Base-by-base conservation (phyloP, 1,140 invertebrate genomes). In the Harpegnathos saltator region DNA sequence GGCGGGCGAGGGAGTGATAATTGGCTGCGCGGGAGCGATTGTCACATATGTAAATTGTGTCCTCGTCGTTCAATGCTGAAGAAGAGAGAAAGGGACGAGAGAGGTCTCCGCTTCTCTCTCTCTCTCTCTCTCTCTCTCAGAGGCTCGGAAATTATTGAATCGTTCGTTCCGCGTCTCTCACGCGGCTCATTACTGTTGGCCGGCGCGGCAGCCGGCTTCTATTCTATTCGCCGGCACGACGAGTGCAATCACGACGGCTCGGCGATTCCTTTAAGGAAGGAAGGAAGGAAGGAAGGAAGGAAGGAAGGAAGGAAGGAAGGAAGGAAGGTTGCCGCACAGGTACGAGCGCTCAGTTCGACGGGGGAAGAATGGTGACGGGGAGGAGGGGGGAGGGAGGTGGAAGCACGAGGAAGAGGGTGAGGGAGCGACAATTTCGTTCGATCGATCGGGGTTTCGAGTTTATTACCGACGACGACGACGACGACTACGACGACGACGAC, bases 361-460 rank as follows among this genome's bases (percentile, higher is more conserved):
- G 19, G 14, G 22, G 29, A 78, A 78, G 63, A 77, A 77, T 54
- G 38, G 48, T 11, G 48, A 77, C 7, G 59, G 52, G 66, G 73
- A 50, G 17, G 14, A 33, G 11, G 24, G 19, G 15, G 29, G 52
- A 68, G n/a, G 12, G 48, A 58, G 38, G 50, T 11, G 3, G 15
- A 77, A 11, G 12, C 17, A 1, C n/a, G 17, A 11, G 44, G 14
- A 3, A 11, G 3, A 5, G 9, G 11, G 22, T 11, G n/a, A 3
- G 14, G 15, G 59, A 72, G 29, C n/a, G 26, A 81, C 58, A 48
- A 73, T 71, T 74, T 69, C 54, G 19, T 48, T 17, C 62, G 78
- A 85, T 85, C 83, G 83, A 82, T 82, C 66, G 58, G 62, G 77
- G 83, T 85, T 85, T 85, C 83, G 78, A 82, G 69, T 85, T 85